Evolutionary conservation across 2,888 invertebrate species (phyloP), one percentile per base, ranked within the genome.

Genomic region (Chironomus tentans): DNA sequence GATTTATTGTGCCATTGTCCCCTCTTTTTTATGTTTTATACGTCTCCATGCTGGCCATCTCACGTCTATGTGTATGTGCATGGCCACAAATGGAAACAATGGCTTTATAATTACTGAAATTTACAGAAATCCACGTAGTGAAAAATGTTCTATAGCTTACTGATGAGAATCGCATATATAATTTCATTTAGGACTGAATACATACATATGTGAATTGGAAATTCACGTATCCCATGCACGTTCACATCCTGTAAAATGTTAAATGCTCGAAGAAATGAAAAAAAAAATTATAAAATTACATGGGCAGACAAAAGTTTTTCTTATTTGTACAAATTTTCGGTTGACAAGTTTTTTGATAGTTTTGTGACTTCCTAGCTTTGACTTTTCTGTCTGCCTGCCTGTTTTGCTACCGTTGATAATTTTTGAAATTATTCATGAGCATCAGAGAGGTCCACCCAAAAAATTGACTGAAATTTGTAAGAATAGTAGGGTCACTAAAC

Each of bases 61-160:
- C 38, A 38, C 38, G 38, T 56, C n/a, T 15, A 13, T 13, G 18
- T 56, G 56, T 38, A 38, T 38, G 38, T 38, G 38, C 56, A 56
- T 4, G 18, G 56, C 18, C 56, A 56, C 56, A 56, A 56, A 71
- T 71, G 56, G 71, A 71, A 62, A 68, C 74, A 74, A 74, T 74
- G 74, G 74, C 13, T 74, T 74, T 74, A 74, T 74, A 74, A 74
- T 74, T 74, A 74, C 74, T 38, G 28, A 68, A 68, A 22, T 68
- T 74, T 22, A 68, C 47, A 65, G 13, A 68, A 21, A 68, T 74
- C 28, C 65, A 65, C 56, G 56, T 56, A 56, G 56, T 18, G 18
- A n/a, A 15, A 50, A 38, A 38, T 38, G 38, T 38, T 38, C 38
- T n/a, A n/a, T n/a, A 38, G 10, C 6, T 3, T 28, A 3, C 10